phyloP scores from a whole-genome alignment of 2,797 vertebrate genomes.

The Gobionotothen gibberifrons region DNA sequence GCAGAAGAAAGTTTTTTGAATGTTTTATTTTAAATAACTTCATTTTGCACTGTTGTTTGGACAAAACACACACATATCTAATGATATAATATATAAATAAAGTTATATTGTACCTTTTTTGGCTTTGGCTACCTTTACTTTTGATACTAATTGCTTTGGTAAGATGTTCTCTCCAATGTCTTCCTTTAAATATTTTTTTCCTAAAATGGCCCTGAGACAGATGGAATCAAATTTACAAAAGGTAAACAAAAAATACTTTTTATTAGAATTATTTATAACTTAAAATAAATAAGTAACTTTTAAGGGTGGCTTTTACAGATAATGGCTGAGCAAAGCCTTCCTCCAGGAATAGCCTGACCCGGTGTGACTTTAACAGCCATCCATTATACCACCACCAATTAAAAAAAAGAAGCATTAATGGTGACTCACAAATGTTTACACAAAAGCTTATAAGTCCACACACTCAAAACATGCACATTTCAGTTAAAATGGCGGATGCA shows the following conservation, averaged over 20 bases:
- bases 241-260: background rate
- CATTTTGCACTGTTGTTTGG: no score
- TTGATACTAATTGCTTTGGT: no score
- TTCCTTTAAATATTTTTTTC: background rate
- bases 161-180: background rate
- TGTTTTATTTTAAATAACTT: no score
- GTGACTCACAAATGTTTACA: slow-evolving; percentile 49
- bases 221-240: background rate
- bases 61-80: no score
- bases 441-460: slow-evolving; percentile 37
- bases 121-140: no score
- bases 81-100: no score
- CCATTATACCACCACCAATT: slow-evolving; percentile 37
- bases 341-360: slow-evolving; percentile 47
- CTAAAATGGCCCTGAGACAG: slow-evolving; percentile 4
- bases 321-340: background rate
- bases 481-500: slow-evolving; percentile 83
- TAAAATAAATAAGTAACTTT: slow-evolving; percentile 2
- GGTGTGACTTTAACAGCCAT: slow-evolving; percentile 65
- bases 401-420: slow-evolving; percentile 13
- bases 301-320: slow-evolving; percentile 5
- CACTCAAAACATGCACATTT: slow-evolving; percentile 53
- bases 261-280: background rate
- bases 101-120: no score
- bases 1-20: no score